A percentile compares a stretch with the other conserved stretches of the same genome.
These are phyloP conservation scores for Penelope pileata DNA, from an alignment of 2,113 vertebrate species.

Conservation along the genomic window DNA sequence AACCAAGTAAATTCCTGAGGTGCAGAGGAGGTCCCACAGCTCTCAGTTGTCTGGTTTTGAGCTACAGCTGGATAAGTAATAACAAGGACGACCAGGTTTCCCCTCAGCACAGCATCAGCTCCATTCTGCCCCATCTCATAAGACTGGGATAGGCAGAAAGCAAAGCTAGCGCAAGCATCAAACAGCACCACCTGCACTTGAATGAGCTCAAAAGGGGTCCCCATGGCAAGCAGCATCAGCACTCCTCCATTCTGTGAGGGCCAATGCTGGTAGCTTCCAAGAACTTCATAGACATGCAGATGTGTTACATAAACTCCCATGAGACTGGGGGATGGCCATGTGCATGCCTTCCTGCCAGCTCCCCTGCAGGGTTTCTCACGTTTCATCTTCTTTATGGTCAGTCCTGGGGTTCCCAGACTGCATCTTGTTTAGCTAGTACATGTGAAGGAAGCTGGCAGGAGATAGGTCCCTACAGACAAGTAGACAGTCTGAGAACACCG, in stretches of 20 bases:
- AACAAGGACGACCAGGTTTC: neutral
- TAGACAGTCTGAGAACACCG: neutral
- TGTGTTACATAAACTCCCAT: neutral
- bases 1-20: neutral
- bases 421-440: neutral
- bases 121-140: neutral
- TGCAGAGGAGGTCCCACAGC: neutral
- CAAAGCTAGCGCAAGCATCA: neutral
- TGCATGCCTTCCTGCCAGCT: neutral
- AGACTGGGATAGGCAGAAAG: neutral
- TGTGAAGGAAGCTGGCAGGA: neutral
- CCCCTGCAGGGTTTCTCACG: neutral
- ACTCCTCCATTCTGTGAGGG: neutral
- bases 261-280: neutral
- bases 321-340: neutral
- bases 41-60: neutral
- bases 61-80: neutral
- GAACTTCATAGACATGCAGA: neutral
- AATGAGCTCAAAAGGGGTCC: neutral
- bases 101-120: neutral
- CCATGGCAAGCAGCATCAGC: neutral
- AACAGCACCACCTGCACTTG: neutral
- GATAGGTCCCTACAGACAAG: neutral
- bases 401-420: neutral
- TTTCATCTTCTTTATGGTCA: neutral